Percentiles rank a stretch among this genome's conserved stretches.
Conservation (phyloP, 2,113 vertebrate species). For the Panthera uncia region DNA sequence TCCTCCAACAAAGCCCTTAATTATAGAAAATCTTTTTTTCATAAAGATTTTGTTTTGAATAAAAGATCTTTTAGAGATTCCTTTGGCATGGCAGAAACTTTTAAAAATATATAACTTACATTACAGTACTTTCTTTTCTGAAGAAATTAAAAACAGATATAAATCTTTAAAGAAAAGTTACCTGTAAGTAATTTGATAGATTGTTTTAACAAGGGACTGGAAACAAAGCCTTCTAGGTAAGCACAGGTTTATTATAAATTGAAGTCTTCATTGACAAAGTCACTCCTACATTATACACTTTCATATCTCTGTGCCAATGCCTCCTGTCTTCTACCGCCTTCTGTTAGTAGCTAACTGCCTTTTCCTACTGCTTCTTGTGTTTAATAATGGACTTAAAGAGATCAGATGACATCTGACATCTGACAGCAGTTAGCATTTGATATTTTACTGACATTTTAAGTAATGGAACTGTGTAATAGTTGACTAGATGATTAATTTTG, state of each 20-base stretch:
- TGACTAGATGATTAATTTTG: not conserved
- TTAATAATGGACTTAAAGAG: not conserved
- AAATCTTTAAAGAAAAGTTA: conserved; percentile 20
- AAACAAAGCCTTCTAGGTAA: not conserved
- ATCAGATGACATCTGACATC: not conserved
- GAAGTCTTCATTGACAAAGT: not conserved
- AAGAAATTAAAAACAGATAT: not conserved
- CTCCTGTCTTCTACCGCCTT: not conserved
- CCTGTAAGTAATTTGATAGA: not conserved
- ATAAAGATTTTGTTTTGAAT: conserved; percentile 49
- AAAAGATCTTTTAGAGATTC: conserved; percentile 8
- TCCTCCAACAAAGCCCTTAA: not conserved
- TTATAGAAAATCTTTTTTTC: not conserved
- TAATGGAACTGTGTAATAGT: conserved; percentile 7
- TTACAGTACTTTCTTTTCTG: not conserved
- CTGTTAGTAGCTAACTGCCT: not conserved
- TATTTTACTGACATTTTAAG: conserved; percentile 40
- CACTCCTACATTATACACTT: not conserved
- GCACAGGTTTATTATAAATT: not conserved
- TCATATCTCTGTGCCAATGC: not conserved
- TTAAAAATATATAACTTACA: not conserved
- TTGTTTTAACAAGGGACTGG: not conserved
- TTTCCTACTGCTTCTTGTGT: conserved; percentile 1
- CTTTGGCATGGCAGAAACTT: not conserved
- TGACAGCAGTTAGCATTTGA: conserved; percentile 26